Percentiles rank a stretch among this genome's conserved stretches.
phyloP scores from a whole-genome alignment of 1,140 invertebrate genomes.

The Pseudomyrmex pallidus region DNA sequence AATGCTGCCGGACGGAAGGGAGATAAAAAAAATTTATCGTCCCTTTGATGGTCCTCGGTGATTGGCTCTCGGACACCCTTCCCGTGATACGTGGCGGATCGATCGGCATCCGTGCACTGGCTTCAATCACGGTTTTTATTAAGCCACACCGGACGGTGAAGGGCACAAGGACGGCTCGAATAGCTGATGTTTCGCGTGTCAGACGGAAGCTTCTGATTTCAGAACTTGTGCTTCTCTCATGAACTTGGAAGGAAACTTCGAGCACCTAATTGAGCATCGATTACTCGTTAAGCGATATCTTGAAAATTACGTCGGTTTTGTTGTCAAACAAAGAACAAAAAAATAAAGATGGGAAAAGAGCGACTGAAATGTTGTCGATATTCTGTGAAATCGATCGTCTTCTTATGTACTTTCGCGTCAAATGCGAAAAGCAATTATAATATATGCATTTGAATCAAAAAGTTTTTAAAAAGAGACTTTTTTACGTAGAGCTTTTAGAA shows the following conservation, averaged over 20 bases:
- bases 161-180: conserved; percentile 48
- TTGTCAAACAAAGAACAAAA: conserved; percentile 5
- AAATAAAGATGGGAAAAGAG: neutral
- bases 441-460: too few species aligned
- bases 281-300: conserved; percentile 49
- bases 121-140: conserved; percentile 82
- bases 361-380: neutral
- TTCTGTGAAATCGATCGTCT: too few species aligned
- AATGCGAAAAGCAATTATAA: too few species aligned
- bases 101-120: conserved; percentile 69
- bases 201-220: conserved; percentile 38
- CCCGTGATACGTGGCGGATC: conserved; percentile 72
- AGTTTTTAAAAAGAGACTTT: too few species aligned
- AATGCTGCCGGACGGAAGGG: conserved; percentile 67
- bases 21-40: conserved; percentile 65
- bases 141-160: conserved; percentile 68
- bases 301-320: conserved; percentile 26
- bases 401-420: too few species aligned
- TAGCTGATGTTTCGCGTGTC: conserved; percentile 48
- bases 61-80: conserved; percentile 78
- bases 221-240: neutral
- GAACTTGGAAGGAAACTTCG: conserved; percentile 44
- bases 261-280: conserved; percentile 49
- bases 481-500: too few species aligned
- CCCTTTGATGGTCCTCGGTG: conserved; percentile 64